Evolutionary conservation across 2,888 invertebrate genomes (phyloP).

Genomic region (Aplocera efformata): DNA sequence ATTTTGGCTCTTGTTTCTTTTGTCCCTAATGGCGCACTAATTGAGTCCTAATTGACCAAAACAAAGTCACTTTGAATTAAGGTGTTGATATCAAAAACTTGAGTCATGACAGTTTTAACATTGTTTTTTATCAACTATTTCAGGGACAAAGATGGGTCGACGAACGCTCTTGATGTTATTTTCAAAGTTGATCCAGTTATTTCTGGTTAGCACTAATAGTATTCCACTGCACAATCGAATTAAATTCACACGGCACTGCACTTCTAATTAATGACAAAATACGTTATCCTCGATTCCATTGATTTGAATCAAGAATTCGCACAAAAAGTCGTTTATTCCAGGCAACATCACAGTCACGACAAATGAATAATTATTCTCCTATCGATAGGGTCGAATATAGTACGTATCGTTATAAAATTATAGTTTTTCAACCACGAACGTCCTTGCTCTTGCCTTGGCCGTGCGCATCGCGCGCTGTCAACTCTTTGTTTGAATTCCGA

Average conservation of each 20-base stretch:
- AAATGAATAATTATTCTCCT: neutral
- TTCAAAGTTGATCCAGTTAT: too few species aligned
- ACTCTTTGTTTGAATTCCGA: slow-evolving; percentile 68
- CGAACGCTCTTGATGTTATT: too few species aligned
- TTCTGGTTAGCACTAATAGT: too few species aligned
- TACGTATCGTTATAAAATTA: slow-evolving; percentile 15
- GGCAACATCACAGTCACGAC: slow-evolving; percentile 1
- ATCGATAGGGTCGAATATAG: slow-evolving; percentile 10
- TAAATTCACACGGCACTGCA: slow-evolving; percentile 14
- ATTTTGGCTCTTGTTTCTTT: slow-evolving; percentile 15
- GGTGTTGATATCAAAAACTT: slow-evolving; percentile 1
- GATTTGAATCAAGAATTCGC: slow-evolving; percentile 19
- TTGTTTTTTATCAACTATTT: too few species aligned
- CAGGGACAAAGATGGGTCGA: too few species aligned
- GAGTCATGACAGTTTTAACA: too few species aligned
- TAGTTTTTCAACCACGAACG: slow-evolving; percentile 30
- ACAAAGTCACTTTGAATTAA: slow-evolving; percentile 17
- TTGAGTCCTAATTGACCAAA: slow-evolving; percentile 6
- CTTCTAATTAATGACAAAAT: slow-evolving; percentile 7
- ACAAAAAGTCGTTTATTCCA: slow-evolving; percentile 17
- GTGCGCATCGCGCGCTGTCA: slow-evolving; percentile 58
- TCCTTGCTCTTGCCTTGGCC: slow-evolving; percentile 71
- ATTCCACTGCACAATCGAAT: neutral
- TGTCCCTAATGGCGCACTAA: slow-evolving; percentile 8
- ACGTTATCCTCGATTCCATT: slow-evolving; percentile 15